Base-by-base conservation (phyloP, 2,888 invertebrate genomes). In the Cephonodes hylas region DNA sequence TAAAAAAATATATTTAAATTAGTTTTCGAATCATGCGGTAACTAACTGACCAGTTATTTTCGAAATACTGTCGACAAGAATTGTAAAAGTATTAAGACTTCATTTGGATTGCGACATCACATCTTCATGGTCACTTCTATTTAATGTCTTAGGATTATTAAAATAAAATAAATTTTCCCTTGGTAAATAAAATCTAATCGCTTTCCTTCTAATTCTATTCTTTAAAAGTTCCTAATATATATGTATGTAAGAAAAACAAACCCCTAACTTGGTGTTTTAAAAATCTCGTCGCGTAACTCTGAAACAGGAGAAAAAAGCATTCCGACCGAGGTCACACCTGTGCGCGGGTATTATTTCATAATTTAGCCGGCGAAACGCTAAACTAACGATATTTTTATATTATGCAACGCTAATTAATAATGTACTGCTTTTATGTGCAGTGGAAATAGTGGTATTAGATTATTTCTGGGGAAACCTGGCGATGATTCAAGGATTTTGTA, bases 311-410 rank as follows among this genome's bases (percentile, higher is more conserved):
- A 71, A 73, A 76, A 77, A 72, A 72, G 61, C 38, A n/a, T 38
- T 38, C 64, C 68, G 63, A 70, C 70, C 72, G 63, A 68, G 76
- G 79, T 76, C 73, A 75, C 85, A 86, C 85, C 86, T 85, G 86
- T 66, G 77, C 76, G 62, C 48, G 22, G 68, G 69, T 79, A 84
- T 85, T 83, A 85, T 85, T 82, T 80, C 76, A 80, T 80, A 83
- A 85, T 86, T 86, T 84, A 74, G 77, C 74, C 22, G 42, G 68
- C 66, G 71, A 66, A 68, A 72, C 72, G 71, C 69, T 56, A 56
- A 69, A 66, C 76, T 81, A 82, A 83, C 76, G 80, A 76, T 53
- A 53, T 75, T 66, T 76, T 85, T 85, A 84, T 76, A 83, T 81
- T 83, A 74, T 22, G n/a, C 59, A 22, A 31, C n/a, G n/a, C 44